Conservation (phyloP, 2,888 invertebrate species). For the Sinopyrophorus schimmeli region DNA sequence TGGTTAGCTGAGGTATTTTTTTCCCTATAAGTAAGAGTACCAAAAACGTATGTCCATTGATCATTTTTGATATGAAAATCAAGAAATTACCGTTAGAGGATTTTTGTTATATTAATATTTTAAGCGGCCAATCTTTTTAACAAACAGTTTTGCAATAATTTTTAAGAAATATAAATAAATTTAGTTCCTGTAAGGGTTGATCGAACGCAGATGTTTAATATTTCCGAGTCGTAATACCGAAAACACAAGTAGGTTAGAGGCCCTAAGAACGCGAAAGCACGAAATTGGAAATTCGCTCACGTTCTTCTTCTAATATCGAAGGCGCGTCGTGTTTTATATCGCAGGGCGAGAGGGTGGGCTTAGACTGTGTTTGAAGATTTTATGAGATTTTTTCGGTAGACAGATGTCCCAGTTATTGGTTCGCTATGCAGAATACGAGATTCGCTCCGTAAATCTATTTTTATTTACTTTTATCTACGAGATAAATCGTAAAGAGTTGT, state of each 20-base stretch:
- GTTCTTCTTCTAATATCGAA: slow-evolving; percentile 48
- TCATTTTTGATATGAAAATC: no score
- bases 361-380: slow-evolving; percentile 46
- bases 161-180: no score
- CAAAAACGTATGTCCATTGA: no score
- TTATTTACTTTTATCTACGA: no score
- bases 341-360: no score
- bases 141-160: no score
- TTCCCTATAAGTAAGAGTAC: no score
- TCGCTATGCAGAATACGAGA: slow-evolving; percentile 50
- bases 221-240: slow-evolving; percentile 50
- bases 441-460: slow-evolving; percentile 39
- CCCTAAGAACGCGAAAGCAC: slow-evolving; percentile 42
- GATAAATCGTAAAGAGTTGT: no score
- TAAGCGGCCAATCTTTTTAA: no score
- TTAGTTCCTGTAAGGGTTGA: slow-evolving; percentile 6
- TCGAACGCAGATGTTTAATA: slow-evolving; percentile 48
- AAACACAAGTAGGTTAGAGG: slow-evolving; percentile 48
- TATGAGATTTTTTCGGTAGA: slow-evolving; percentile 50
- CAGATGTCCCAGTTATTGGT: slow-evolving; percentile 51
- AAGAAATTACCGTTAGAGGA: no score
- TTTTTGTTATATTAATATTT: no score
- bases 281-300: slow-evolving; percentile 53
- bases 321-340: slow-evolving; percentile 47
- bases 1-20: no score